Conservation (phyloP, 2,113 vertebrate species). For the Cryptotis parvus region DNA sequence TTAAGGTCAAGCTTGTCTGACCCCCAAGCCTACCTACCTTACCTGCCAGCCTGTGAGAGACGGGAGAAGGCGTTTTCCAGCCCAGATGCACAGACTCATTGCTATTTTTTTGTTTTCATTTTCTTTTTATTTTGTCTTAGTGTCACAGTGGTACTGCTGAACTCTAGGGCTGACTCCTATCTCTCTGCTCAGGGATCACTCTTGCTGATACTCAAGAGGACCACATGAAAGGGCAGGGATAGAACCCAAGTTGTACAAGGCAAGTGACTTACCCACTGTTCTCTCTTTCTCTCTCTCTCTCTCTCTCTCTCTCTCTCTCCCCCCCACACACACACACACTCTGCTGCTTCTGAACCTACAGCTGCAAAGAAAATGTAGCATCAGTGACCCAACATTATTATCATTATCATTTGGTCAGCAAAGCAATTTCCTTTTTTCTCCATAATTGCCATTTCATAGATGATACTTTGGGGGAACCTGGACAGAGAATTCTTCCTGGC, state of each 20-base stretch:
- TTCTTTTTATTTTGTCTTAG: no score
- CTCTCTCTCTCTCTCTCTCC: no score
- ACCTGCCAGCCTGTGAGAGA: background rate
- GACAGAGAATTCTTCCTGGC: conserved; percentile 25
- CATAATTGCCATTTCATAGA: background rate
- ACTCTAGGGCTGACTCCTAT: no score
- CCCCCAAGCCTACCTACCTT: background rate
- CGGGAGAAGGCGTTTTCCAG: background rate
- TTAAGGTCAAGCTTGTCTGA: background rate
- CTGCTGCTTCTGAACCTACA: background rate
- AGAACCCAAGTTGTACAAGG: no score
- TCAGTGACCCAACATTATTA: background rate
- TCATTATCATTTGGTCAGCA: background rate
- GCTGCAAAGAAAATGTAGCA: background rate
- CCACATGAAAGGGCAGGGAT: no score
- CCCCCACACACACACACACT: no score
- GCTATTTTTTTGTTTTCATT: no score
- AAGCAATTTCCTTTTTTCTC: background rate
- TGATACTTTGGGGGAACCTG: background rate
- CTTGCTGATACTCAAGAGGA: no score
- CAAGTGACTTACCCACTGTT: no score
- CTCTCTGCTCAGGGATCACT: no score
- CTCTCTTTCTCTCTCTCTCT: no score
- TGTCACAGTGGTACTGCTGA: no score
- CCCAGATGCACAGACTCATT: background rate